Evolutionary conservation across 2,797 vertebrate genomes (phyloP).

Genomic region (Acipenser transmontanus): DNA sequence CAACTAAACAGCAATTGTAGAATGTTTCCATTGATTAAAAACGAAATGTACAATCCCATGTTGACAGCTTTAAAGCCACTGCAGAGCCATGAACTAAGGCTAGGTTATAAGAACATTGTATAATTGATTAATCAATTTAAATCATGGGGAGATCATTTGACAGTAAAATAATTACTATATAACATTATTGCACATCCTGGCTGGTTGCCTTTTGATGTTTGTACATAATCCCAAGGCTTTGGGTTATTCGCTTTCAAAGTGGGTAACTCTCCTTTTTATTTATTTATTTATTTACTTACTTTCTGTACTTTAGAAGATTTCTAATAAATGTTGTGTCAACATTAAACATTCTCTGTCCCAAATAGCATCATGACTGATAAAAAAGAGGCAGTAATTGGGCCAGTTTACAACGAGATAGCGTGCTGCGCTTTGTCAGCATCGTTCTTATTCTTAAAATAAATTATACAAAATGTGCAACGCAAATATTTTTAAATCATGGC

Average conservation of each 20-base stretch:
- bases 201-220: constrained; percentile 28
- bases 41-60: constrained; percentile 1
- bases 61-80: not conserved
- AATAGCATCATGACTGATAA: too few species aligned
- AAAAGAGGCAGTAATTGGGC: too few species aligned
- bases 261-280: not conserved
- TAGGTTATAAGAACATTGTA: constrained; percentile 33
- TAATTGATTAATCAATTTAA: constrained; percentile 41
- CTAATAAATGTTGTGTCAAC: too few species aligned
- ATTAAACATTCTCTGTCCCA: too few species aligned
- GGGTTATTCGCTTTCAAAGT: constrained; percentile 5
- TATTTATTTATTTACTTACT: not conserved
- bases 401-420: too few species aligned
- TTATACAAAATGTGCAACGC: too few species aligned
- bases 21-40: constrained; percentile 10
- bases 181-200: constrained; percentile 35
- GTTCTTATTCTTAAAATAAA: too few species aligned
- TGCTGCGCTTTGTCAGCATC: too few species aligned
- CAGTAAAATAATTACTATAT: constrained; percentile 40
- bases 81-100: not conserved
- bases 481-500: too few species aligned
- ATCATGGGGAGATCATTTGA: constrained; percentile 35
- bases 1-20: not conserved
- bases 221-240: not conserved
- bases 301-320: not conserved